Evolutionary conservation across 2,888 invertebrate species (phyloP), one percentile per base, ranked within the genome.

Genomic region (Cryptophagus acutangulus): DNA sequence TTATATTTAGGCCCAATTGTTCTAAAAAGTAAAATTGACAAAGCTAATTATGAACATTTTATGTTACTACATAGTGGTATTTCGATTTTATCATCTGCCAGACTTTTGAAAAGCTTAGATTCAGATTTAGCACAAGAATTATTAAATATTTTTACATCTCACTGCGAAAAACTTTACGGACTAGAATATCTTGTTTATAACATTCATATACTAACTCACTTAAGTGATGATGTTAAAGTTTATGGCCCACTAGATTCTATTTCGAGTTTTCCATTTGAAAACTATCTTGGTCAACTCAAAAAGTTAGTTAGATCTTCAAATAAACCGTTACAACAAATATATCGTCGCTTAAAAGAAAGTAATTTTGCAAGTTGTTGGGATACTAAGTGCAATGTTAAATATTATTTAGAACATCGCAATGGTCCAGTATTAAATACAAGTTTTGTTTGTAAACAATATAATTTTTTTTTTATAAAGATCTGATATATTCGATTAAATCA

Each of bases 201-300:
- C 25, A 33, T 42, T 30, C 42, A 42, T 33, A n/a, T 10, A 3
- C 33, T 42, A 5, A 16, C 12, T 8, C 38, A 42, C 26, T 20
- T 42, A 24, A 10, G 10, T 14, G 38, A 40, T 31, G 42, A 42
- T 33, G 42, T 20, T 20, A 17, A 33, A 16, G 4, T 13, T 8
- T 42, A 12, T 29, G 42, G 38, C 31, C 13, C 31, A 16, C 24
- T 41, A 15, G 41, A 41, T 25, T 17, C 2, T 14, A 31, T 40
- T 18, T 40, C 31, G n/a, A 34, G 25, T 6, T 42, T 42, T 40
- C 33, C 38, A 3, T 42, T 41, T 20, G 42, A 40, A 37, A 42
- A 38, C 28, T 38, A 12, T 24, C 24, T 42, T n/a, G 33, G 38
- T 8, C n/a, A 33, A 16, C 14, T 42, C 10, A 35, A 34, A 17